A percentile compares a stretch with the other conserved stretches of the same genome.
Evolutionary conservation across 2,888 invertebrate genomes (phyloP).

Genomic region (Ametastegia equiseti): DNA sequence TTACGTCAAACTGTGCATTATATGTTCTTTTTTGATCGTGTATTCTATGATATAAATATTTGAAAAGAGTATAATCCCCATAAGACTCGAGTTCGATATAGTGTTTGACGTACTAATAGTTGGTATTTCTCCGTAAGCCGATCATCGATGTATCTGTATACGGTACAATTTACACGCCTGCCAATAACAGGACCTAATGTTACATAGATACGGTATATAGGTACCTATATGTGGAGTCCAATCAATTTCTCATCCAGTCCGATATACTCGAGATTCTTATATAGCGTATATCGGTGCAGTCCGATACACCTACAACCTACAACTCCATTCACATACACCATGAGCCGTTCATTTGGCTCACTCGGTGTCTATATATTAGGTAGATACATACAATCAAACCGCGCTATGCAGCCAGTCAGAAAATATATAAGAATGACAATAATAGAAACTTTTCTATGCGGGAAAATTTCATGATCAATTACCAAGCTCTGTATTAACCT

Average conservation of each 20-base stretch:
- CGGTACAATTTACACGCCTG: slow-evolving; percentile 39
- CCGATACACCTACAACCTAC: no score
- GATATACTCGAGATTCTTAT: slow-evolving; percentile 37
- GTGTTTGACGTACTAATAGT: neutral
- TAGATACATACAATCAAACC: slow-evolving; percentile 10
- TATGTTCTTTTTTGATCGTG: neutral
- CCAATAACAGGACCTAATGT: slow-evolving; percentile 40
- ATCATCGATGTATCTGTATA: slow-evolving; percentile 8
- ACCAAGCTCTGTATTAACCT: neutral
- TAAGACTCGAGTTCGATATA: neutral
- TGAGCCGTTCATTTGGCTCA: slow-evolving; percentile 27
- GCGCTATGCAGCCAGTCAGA: neutral
- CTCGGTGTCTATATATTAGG: slow-evolving; percentile 5
- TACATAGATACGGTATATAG: slow-evolving; percentile 13
- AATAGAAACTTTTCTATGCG: neutral
- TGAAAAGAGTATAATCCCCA: neutral
- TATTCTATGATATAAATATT: neutral
- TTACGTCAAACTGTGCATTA: no score
- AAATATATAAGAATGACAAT: neutral
- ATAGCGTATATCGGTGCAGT: slow-evolving; percentile 31
- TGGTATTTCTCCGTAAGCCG: neutral
- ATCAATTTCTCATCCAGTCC: slow-evolving; percentile 37
- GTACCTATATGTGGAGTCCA: slow-evolving; percentile 28
- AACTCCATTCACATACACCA: slow-evolving; percentile 33
- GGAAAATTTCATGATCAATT: neutral